Evolutionary conservation across 2,888 invertebrate species (phyloP), one percentile per base, ranked within the genome.

Genomic region (Nymphalis urticae): DNA sequence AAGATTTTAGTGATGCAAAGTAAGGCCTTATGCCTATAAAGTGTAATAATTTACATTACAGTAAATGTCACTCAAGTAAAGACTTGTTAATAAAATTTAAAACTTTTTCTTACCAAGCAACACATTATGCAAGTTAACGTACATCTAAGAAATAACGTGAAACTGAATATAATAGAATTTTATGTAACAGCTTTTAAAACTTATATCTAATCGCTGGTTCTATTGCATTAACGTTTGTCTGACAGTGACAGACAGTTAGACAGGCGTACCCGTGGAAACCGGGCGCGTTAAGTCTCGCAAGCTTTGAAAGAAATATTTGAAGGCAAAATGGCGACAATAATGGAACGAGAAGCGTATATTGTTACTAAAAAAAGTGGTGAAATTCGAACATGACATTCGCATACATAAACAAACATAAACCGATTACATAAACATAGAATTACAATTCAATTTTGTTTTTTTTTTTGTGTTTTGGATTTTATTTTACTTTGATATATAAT

Each of bases 161-260:
- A 51, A 51, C 10, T 19, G 19, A 7, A 9, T 48, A 4, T 17
- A 48, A 6, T 48, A 51, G 10, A 51, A 21, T 19, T 19, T 50
- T 42, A 42, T 50, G 17, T 27, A 56, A 27, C 27, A 32, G 27
- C 54, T 17, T 56, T 56, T 27, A n/a, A 32, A 32, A 56, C 27
- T 27, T 56, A 32, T 24, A 56, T 24, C 8, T 24, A 56, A 56
- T 32, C 54, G 27, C 42, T 58, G 19, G 27, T 58, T 8, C 36
- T 27, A 58, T 42, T 42, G 42, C 58, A 58, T 58, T 58, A 58
- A 17, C 58, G 42, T 58, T 27, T 36, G 19, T 42, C 36, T 32
- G 58, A 42, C 58, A 62, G 61, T 62, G 61, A 62, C 50, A 50
- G 32, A 50, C 61, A 50, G 24, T 13, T 48, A 17, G 61, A 62